Evolutionary conservation across 2,888 invertebrate genomes (phyloP).

Genomic region (Agonopterix alstromeriana): DNA sequence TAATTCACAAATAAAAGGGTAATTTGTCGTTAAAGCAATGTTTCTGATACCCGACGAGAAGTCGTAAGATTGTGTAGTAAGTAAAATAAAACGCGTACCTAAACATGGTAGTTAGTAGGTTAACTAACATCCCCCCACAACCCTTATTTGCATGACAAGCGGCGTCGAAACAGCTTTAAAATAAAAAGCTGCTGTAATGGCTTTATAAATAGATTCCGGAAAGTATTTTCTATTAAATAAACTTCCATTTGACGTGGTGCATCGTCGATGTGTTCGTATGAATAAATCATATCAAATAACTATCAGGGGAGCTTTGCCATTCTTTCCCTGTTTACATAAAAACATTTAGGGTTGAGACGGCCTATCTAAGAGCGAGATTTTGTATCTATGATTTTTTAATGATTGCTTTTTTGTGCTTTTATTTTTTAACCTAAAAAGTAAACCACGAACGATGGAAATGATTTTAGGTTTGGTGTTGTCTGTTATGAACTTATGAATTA

Average conservation of each 20-base stretch:
- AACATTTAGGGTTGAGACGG: constrained; percentile 52
- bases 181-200: constrained; percentile 60
- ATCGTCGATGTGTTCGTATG: constrained; percentile 66
- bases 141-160: constrained; percentile 59
- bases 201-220: constrained; percentile 72
- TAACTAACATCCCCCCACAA: not conserved
- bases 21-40: too few relatives aligned
- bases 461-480: too few relatives aligned
- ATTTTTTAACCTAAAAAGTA: too few relatives aligned
- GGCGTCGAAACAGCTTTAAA: constrained; percentile 58
- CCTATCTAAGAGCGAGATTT: constrained; percentile 42
- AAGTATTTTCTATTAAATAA: constrained; percentile 70
- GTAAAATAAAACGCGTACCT: too few relatives aligned
- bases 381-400: constrained; percentile 45
- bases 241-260: constrained; percentile 38
- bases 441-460: not conserved
- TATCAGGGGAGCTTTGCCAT: constrained; percentile 75
- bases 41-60: too few relatives aligned
- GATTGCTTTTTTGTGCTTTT: constrained; percentile 17
- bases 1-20: too few relatives aligned
- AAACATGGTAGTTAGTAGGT: too few relatives aligned
- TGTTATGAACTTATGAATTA: too few relatives aligned
- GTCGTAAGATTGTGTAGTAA: too few relatives aligned
- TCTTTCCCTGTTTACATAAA: constrained; percentile 52
- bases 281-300: constrained; percentile 85